phyloP scores from a whole-genome alignment of 2,113 vertebrate genomes.

The Sigmodon hispidus region DNA sequence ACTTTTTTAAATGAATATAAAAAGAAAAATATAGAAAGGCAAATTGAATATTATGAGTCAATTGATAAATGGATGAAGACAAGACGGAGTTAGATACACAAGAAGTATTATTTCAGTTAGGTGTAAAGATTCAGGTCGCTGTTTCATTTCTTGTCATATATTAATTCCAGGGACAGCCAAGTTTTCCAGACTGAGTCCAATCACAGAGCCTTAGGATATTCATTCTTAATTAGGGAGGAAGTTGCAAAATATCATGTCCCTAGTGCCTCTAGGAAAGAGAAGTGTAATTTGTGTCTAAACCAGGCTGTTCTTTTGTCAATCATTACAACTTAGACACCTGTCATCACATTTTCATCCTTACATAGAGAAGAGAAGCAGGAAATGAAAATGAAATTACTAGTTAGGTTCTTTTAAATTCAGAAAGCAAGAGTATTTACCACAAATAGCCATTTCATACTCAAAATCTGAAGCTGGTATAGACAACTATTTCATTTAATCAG shows the following conservation, averaged over 20 bases:
- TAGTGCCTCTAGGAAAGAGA: neutral
- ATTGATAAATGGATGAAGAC: neutral
- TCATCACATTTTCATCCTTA: slow-evolving; percentile 17
- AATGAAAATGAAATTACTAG: neutral
- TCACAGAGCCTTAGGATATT: slow-evolving; percentile 36
- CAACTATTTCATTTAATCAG: neutral
- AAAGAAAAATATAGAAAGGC: no score
- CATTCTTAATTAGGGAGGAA: slow-evolving; percentile 33
- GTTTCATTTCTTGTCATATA: slow-evolving; percentile 25
- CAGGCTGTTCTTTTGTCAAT: slow-evolving; percentile 15
- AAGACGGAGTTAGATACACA: neutral
- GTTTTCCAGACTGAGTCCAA: slow-evolving; percentile 43
- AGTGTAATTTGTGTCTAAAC: neutral
- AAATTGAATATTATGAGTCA: slow-evolving; percentile 38
- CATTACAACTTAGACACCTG: neutral
- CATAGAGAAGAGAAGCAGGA: neutral
- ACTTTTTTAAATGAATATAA: no score
- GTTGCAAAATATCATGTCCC: slow-evolving; percentile 46
- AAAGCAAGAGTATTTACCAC: neutral
- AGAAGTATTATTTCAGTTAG: slow-evolving; percentile 34
- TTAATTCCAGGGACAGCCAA: slow-evolving; percentile 58
- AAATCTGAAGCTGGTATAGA: neutral
- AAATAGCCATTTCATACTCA: neutral
- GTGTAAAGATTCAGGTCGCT: slow-evolving; percentile 26
- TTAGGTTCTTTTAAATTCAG: neutral